Base-by-base conservation (phyloP, 2,888 invertebrate genomes). In the Eurois occulta region DNA sequence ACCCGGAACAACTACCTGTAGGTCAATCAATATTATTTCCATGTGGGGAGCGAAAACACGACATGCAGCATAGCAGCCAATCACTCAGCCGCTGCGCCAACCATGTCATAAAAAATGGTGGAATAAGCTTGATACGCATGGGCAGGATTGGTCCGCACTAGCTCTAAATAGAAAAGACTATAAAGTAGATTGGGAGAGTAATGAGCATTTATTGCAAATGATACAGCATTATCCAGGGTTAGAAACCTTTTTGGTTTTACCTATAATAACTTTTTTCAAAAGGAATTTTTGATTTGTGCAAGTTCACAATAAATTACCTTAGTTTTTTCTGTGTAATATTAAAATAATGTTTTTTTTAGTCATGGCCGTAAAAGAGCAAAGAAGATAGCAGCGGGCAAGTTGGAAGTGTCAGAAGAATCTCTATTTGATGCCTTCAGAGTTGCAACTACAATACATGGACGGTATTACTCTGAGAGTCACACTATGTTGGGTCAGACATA, bases 401-500 rank as follows among this genome's bases (percentile, higher is more conserved):
- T 99, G 52, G 98, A 98, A 92, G 97, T 99, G 0, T 98, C 99
- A 84, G 99, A 99, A 92, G 99, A 99, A 87, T 99, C 99, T 93
- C 98, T 99, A 0, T 99, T 99, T 96, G 99, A 99, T 94, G 96
- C 99, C 21, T 99, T 99, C 94, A 97, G 99, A 81, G 98, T 99
- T 0, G 99, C 99, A 0, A 99, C 99, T 0, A 98, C 99, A 83
- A 99, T 99, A 90, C 98, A 99, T 81, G 99, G 99, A 85, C 98
- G 99, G 91, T 99, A 99, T 94, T 99, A 99, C 94, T 98, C 98
- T 0, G 99, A 99, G 94, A 99, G 99, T 0, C 99, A 99, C 94
- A 99, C 99, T 88, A 99, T 99, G 94, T 97, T 99, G 0, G 99
- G 99, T 76, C 99, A 99, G 91, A 99, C 99, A 0, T 99, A 98